phyloP scores from a whole-genome alignment of 1,140 invertebrate species.

The Cardiocondyla obscurior region DNA sequence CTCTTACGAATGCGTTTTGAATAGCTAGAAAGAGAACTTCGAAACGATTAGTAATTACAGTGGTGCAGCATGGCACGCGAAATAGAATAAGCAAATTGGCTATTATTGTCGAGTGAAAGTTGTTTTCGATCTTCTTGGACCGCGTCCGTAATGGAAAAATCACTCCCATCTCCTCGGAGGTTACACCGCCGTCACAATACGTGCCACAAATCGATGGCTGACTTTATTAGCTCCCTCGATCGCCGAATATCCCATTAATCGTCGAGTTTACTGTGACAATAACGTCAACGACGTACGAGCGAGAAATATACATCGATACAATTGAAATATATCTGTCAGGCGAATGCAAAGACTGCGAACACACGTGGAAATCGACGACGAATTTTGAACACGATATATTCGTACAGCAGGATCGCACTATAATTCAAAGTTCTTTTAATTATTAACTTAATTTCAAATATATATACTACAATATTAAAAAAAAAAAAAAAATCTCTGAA shows the following conservation, averaged over 20 bases:
- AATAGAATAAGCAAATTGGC: background rate
- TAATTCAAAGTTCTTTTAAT: background rate
- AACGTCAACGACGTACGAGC: background rate
- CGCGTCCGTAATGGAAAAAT: background rate
- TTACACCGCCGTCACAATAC: background rate
- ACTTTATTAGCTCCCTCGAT: background rate
- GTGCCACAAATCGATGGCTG: background rate
- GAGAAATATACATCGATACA: background rate
- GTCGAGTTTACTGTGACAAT: constrained; percentile 3
- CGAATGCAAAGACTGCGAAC: background rate
- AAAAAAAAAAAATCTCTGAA: too few relatives aligned
- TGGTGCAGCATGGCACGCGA: background rate
- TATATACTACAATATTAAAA: too few relatives aligned
- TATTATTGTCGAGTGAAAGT: constrained; percentile 14
- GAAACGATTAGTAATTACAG: background rate
- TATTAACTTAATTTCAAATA: background rate
- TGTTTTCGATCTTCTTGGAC: background rate
- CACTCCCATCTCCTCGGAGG: background rate
- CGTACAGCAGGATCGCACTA: background rate
- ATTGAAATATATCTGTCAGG: background rate
- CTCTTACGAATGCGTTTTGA: background rate
- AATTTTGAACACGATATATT: background rate
- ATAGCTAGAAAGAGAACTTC: background rate
- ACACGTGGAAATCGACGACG: background rate
- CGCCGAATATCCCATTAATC: background rate